Evolutionary conservation across 2,113 vertebrate species (phyloP).

Genomic region (Anarrhichthys ocellatus): DNA sequence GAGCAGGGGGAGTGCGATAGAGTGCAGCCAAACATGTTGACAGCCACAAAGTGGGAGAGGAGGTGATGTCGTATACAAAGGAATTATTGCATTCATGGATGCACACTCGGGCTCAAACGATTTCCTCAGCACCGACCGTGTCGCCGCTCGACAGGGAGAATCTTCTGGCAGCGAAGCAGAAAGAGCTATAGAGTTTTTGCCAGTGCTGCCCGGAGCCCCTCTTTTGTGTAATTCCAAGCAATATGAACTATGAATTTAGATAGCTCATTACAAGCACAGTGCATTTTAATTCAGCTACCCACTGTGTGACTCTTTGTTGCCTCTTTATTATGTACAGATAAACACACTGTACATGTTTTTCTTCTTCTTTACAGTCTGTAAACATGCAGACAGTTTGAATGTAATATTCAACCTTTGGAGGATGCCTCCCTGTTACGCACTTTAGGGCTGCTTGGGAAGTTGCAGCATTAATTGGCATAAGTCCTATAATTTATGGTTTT

Average conservation of each 20-base stretch:
- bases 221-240: constrained; percentile 79
- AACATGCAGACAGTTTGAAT: constrained; percentile 39
- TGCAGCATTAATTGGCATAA: constrained; percentile 51
- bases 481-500: constrained; percentile 42
- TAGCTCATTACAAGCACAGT: constrained; percentile 72
- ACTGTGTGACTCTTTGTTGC: constrained; percentile 64
- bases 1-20: constrained; percentile 55
- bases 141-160: constrained; percentile 58
- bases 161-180: constrained; percentile 66
- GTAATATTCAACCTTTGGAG: constrained; percentile 32
- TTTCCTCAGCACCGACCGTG: constrained; percentile 59
- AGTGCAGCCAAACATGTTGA: constrained; percentile 71
- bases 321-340: constrained; percentile 66
- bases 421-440: constrained; percentile 7
- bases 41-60: constrained; percentile 61
- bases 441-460: constrained; percentile 21
- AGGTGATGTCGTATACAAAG: constrained; percentile 68
- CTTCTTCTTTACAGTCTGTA: constrained; percentile 11
- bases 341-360: constrained; percentile 38
- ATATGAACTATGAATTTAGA: constrained; percentile 83
- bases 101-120: constrained; percentile 61
- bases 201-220: constrained; percentile 57
- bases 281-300: constrained; percentile 78
- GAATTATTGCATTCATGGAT: constrained; percentile 68
- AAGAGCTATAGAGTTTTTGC: constrained; percentile 58